Evolutionary conservation across 2,888 invertebrate genomes (phyloP), one percentile per base, ranked within the genome.

Genomic region (Rhorus exstirpatorius): DNA sequence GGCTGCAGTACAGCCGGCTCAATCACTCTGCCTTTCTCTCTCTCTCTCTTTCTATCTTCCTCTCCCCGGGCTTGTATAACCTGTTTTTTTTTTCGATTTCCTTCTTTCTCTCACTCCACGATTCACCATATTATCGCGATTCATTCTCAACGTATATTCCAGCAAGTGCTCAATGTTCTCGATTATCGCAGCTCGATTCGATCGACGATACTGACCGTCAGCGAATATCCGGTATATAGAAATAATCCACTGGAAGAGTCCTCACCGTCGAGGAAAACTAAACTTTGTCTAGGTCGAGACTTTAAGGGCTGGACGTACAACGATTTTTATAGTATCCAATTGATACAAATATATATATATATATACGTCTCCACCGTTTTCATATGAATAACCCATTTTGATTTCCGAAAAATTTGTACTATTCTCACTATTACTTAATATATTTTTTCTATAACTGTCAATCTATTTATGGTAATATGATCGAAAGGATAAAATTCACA

Each of bases 171-270:
- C 21, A 26, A 3, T 17, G 14, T 17, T 72, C 70, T 35, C 58
- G 70, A 79, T 75, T 67, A 75, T 79, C 58, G 63, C 58, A 35
- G 70, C 19, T 79, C 53, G n/a, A 75, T 70, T 58, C 61, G 41
- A 70, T 58, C 51, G 51, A 14, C 26, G 60, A 44, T 44, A 60
- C 35, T 55, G 53, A 75, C 41, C 38, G 31, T 31, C 31, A 14
- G 55, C 8, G 53, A 65, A 51, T 53, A 31, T 60, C 26, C 35
- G 38, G 10, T 17, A 55, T 35, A n/a, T 0, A 71, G 0, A 8
- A 8, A 38, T 26, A 24, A 12, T 3, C 19, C 8, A 7, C 6
- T 7, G 7, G 21, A 46, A n/a, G 21, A 31, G 26, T 19, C 31
- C 14, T 44, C 24, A 26, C 46, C 31, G 38, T 8, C 38, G 4